Evolutionary conservation across 2,797 vertebrate genomes (phyloP).

Genomic region (Masticophis lateralis): DNA sequence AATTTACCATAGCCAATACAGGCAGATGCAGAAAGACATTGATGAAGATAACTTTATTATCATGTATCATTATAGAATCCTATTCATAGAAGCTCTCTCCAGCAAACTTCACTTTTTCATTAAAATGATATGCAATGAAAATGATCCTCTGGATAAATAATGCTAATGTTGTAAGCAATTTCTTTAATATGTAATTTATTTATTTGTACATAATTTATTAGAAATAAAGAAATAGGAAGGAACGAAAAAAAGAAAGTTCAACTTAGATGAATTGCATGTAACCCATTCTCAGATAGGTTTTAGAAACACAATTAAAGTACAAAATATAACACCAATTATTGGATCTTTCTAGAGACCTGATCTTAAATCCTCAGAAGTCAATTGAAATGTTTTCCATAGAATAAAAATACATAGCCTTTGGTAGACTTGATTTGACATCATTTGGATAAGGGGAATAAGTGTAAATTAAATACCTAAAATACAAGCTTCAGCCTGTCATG

Average conservation of each 20-base stretch:
- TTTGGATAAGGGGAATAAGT: not conserved
- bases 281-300: not conserved
- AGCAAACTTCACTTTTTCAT: not conserved
- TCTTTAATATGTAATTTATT: not conserved
- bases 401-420: conserved; percentile 11
- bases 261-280: not conserved
- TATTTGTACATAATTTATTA: not conserved
- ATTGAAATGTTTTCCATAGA: not conserved
- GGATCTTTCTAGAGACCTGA: not conserved
- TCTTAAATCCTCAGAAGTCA: not conserved
- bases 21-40: conserved; percentile 6
- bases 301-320: not conserved
- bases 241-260: not conserved
- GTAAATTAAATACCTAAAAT: conserved; percentile 10
- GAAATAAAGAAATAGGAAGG: not conserved
- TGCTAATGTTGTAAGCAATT: not conserved
- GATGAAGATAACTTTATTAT: conserved; percentile 31
- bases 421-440: not conserved
- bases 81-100: not conserved
- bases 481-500: not conserved
- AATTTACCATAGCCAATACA: not conserved
- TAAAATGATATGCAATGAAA: not conserved
- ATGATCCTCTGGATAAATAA: not conserved
- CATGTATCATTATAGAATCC: conserved; percentile 6
- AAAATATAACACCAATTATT: not conserved